phyloP scores from a whole-genome alignment of 2,888 invertebrate species.

The Mesoligia furuncula region DNA sequence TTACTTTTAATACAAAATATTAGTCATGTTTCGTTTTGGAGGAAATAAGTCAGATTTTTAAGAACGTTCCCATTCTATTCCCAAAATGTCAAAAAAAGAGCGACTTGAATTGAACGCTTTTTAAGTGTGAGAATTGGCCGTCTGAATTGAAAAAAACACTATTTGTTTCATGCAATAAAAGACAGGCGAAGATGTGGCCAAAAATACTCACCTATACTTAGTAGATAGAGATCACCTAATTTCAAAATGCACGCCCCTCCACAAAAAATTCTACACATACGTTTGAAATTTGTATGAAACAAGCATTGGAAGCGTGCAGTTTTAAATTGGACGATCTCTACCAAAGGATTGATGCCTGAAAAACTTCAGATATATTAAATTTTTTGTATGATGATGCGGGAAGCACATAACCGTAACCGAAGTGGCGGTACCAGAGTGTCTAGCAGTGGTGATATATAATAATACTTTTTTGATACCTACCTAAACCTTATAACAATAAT shows the following conservation, averaged over 20 bases:
- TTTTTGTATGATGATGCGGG: background rate
- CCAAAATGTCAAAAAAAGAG: background rate
- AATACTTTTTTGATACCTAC: background rate
- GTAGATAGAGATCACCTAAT: too few species aligned
- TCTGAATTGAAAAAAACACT: background rate
- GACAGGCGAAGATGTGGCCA: background rate
- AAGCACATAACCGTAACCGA: too few species aligned
- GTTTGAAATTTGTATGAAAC: too few species aligned
- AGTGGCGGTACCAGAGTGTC: too few species aligned
- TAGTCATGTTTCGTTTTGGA: background rate
- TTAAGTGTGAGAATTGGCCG: background rate
- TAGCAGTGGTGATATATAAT: background rate
- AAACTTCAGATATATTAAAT: background rate
- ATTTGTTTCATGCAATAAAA: background rate
- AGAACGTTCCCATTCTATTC: background rate
- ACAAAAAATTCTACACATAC: too few species aligned
- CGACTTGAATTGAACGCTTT: background rate
- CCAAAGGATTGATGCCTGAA: background rate
- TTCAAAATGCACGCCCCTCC: too few species aligned
- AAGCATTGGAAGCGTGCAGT: too few species aligned
- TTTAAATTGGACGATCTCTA: too few species aligned
- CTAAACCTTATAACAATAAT: background rate
- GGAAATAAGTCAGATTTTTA: background rate
- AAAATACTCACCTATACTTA: background rate
- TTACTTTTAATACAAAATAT: background rate